Conservation (phyloP, 2,113 vertebrate species). For the Epinephelus fuscoguttatus region DNA sequence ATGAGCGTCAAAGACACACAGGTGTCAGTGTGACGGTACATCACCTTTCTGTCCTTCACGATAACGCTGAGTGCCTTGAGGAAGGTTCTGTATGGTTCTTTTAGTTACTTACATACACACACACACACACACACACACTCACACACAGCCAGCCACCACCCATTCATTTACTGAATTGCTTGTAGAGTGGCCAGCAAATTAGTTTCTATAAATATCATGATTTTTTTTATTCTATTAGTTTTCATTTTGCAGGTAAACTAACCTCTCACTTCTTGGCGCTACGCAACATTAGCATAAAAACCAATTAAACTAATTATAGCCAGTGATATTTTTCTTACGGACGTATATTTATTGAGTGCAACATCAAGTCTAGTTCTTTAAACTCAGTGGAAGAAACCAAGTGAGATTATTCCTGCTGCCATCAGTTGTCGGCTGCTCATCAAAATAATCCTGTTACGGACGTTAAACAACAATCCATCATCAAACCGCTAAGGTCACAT, state of each 20-base stretch:
- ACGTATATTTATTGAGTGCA: background rate
- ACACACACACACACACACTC: slow-evolving; percentile 3
- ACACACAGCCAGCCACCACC: background rate
- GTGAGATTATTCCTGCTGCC: background rate
- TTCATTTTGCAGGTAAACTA: slow-evolving; percentile 68
- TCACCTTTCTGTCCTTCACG: slow-evolving; percentile 61
- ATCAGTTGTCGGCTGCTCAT: slow-evolving; percentile 32
- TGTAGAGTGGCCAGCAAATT: slow-evolving; percentile 56
- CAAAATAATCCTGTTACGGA: slow-evolving; percentile 16
- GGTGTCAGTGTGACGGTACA: slow-evolving; percentile 56
- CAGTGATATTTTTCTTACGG: slow-evolving; percentile 43
- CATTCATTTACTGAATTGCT: slow-evolving; percentile 48
- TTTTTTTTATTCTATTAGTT: slow-evolving; percentile 49
- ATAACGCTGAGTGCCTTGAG: slow-evolving; percentile 37
- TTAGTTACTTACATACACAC: background rate
- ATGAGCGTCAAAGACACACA: slow-evolving; percentile 48
- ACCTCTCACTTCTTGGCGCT: slow-evolving; percentile 29
- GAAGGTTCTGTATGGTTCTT: slow-evolving; percentile 43
- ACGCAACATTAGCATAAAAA: slow-evolving; percentile 63
- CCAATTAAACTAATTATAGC: slow-evolving; percentile 42
- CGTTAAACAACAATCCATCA: slow-evolving; percentile 46
- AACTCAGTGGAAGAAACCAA: background rate
- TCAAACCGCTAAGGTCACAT: slow-evolving; percentile 53
- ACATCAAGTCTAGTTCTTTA: background rate
- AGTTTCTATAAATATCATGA: slow-evolving; percentile 68